Evolutionary conservation across 2,888 invertebrate genomes (phyloP).

Genomic region (Lasioglossum malachurum): DNA sequence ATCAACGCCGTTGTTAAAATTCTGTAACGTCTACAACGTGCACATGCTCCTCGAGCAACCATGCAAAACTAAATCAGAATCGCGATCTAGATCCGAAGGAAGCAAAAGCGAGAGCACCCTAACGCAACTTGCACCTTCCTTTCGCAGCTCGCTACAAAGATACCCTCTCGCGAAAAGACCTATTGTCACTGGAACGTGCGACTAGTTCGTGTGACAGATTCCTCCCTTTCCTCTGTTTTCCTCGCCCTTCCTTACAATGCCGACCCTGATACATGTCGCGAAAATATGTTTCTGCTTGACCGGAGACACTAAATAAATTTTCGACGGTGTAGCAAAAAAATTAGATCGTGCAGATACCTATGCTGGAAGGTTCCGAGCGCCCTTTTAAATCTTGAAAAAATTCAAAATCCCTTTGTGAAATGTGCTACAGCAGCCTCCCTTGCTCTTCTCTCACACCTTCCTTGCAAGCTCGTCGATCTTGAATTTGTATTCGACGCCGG

Average conservation of each 20-base stretch:
- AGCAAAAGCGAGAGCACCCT: conserved; percentile 12
- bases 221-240: conserved; percentile 3
- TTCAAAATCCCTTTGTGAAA: background rate
- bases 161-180: background rate
- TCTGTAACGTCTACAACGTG: background rate
- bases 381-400: background rate
- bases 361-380: background rate
- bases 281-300: background rate
- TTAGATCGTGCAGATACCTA: background rate
- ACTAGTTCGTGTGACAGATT: background rate
- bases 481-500: background rate
- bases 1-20: background rate
- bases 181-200: background rate
- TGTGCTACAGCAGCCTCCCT: background rate
- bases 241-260: conserved; percentile 2
- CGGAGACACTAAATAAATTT: conserved; percentile 12
- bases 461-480: background rate
- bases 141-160: background rate
- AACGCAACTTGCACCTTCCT: background rate
- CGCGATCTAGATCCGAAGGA: background rate
- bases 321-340: background rate
- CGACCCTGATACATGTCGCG: background rate
- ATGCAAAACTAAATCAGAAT: background rate
- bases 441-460: background rate
- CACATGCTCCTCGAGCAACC: background rate